Evolutionary conservation across 2,797 vertebrate genomes (phyloP), one percentile per base, ranked within the genome.

Genomic region (Acrossocheilus fasciatus): DNA sequence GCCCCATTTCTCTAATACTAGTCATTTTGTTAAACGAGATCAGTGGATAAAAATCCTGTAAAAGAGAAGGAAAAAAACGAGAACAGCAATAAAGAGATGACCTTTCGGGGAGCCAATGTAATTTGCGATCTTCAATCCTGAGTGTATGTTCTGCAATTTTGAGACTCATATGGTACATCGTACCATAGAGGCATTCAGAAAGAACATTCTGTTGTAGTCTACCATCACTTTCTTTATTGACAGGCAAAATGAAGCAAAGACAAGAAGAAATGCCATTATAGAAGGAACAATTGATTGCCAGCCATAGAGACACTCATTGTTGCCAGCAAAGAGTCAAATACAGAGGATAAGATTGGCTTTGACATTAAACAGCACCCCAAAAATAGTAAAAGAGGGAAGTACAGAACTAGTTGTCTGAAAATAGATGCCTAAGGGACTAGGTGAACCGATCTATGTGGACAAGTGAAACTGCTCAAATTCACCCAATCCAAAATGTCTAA

Each of bases 381-480:
- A 84, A 82, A 87, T 34, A 26, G 41, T 23, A 43, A 59, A 52
- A 81, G 64, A 73, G 62, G 75, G 74, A 85, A 86, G 50, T 80
- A 43, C 39, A 39, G 45, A 85, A 79, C 50, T 54, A 34, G 47
- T 54, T 80, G 68, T 69, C 69, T 83, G 85, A 88, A 86, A 88
- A 88, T 77, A 59, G 81, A 79, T 54, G 72, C 70, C 76, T 75
- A 43, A 41, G 81, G 88, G 86, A 88, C n/a, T 1, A 26, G 76
- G 54, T 76, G 81, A 89, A 83, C 76, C 70, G 45, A 88, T 89
- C 76, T 87, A 80, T 86, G 74, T 81, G 81, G 87, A 86, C 87
- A 86, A 82, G 86, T 50, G 76, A 87, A 84, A 81, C 86, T 68
- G 84, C 84, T 89, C 77, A 82, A 78, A 86, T 82, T 89, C 84